Evolutionary conservation across 1,140 invertebrate species (phyloP).

Genomic region (Drosophila equinoxialis): DNA sequence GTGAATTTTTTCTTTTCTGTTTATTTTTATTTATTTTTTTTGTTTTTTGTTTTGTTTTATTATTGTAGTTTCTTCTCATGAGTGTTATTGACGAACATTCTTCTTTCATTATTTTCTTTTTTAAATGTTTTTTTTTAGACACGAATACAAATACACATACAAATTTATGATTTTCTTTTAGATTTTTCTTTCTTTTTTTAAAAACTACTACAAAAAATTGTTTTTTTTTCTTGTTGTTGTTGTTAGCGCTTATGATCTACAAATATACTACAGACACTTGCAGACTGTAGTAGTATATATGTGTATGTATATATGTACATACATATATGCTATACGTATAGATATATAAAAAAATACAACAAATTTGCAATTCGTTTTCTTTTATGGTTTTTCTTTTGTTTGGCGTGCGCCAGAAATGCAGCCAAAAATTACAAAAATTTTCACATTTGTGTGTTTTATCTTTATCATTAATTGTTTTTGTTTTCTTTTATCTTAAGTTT

Average conservation of each 20-base stretch:
- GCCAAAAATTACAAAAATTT: conserved; percentile 23
- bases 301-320: conserved; percentile 34
- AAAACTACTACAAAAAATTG: conserved; percentile 73
- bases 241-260: conserved; percentile 70
- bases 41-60: conserved; percentile 38
- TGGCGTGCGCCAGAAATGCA: conserved; percentile 46
- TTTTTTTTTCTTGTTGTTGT: conserved; percentile 38
- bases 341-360: conserved; percentile 78
- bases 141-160: conserved; percentile 74
- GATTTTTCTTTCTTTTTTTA: conserved; percentile 31
- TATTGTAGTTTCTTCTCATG: conserved; percentile 42
- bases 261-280: conserved; percentile 54
- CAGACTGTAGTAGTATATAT: conserved; percentile 36
- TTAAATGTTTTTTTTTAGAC: conserved; percentile 52
- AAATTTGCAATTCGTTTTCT: conserved; percentile 76
- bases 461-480: background rate
- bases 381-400: conserved; percentile 34
- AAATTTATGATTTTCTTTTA: conserved; percentile 35
- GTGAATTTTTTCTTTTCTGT: conserved; percentile 37
- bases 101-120: conserved; percentile 26
- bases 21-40: conserved; percentile 49
- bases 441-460: conserved; percentile 15
- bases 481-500: background rate
- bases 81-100: conserved; percentile 75
- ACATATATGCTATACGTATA: conserved; percentile 39